Evolutionary conservation across 2,888 invertebrate species (phyloP).

Genomic region (Merodon equestris): DNA sequence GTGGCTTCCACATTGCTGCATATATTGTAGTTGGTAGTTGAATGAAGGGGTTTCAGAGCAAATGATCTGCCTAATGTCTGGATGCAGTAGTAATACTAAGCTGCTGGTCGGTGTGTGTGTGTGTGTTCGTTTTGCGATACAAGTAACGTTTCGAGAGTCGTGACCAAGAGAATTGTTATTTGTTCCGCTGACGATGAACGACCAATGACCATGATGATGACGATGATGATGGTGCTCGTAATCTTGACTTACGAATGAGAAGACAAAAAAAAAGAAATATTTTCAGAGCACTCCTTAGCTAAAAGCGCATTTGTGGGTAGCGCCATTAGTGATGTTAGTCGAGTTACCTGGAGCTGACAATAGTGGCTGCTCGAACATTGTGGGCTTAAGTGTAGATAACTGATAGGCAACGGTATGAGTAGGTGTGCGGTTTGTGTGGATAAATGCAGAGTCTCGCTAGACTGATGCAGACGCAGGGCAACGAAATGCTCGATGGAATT

Average conservation of each 20-base stretch:
- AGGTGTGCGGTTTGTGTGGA: slow-evolving; percentile 30
- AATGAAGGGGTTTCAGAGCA: slow-evolving; percentile 36
- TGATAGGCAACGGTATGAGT: slow-evolving; percentile 24
- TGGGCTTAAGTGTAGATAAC: slow-evolving; percentile 28
- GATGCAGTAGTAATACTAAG: slow-evolving; percentile 33
- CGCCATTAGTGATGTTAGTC: slow-evolving; percentile 34
- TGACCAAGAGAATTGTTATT: slow-evolving; percentile 31
- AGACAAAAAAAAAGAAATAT: slow-evolving; percentile 7
- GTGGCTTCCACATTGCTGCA: slow-evolving; percentile 29
- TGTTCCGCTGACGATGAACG: slow-evolving; percentile 14
- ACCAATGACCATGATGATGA: slow-evolving; percentile 20
- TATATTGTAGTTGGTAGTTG: slow-evolving; percentile 1
- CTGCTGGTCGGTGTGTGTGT: slow-evolving; percentile 1
- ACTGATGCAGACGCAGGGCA: slow-evolving; percentile 19
- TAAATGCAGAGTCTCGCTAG: slow-evolving; percentile 32
- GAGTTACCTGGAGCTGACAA: slow-evolving; percentile 16
- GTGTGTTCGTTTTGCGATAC: slow-evolving; percentile 35
- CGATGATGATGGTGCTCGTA: slow-evolving; percentile 22
- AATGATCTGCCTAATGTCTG: slow-evolving; percentile 30
- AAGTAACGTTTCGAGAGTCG: slow-evolving; percentile 22
- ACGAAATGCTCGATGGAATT: slow-evolving; percentile 9
- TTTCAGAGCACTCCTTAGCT: slow-evolving; percentile 10
- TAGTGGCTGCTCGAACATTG: slow-evolving; percentile 14
- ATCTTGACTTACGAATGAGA: slow-evolving; percentile 43
- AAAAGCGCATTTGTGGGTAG: slow-evolving; percentile 31